Conservation (phyloP, 2,797 vertebrate genomes). For the Arrhamphus sclerolepis region DNA sequence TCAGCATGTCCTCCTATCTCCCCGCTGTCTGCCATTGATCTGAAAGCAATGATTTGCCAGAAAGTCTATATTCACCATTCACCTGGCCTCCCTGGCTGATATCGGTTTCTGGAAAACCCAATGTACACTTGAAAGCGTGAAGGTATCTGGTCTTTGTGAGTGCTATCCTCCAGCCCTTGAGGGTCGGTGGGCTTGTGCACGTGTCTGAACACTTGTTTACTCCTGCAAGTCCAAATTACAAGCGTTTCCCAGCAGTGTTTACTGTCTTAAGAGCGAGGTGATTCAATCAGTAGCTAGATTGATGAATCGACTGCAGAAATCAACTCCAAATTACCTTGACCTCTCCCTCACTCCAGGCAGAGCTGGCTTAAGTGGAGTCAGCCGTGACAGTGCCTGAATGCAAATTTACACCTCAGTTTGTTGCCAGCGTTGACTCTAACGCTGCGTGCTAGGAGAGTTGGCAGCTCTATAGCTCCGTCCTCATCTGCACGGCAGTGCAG, state of each 20-base stretch:
- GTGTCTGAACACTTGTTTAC: slow-evolving; percentile 29
- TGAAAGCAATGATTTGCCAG: slow-evolving; percentile 44
- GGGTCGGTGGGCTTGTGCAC: neutral
- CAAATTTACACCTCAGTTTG: slow-evolving; percentile 49
- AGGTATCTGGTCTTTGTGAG: slow-evolving; percentile 15
- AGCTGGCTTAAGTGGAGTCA: slow-evolving; percentile 39
- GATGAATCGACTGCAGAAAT: slow-evolving; percentile 66
- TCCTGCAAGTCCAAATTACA: slow-evolving; percentile 45
- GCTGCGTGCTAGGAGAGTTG: slow-evolving; percentile 33
- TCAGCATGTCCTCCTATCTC: slow-evolving; percentile 46
- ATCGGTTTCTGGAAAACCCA: slow-evolving; percentile 33
- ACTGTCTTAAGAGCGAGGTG: slow-evolving; percentile 37
- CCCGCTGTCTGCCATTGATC: slow-evolving; percentile 55
- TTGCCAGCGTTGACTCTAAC: slow-evolving; percentile 21
- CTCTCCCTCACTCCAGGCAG: slow-evolving; percentile 46
- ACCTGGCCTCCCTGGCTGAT: slow-evolving; percentile 35
- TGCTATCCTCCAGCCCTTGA: slow-evolving; percentile 5
- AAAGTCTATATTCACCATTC: slow-evolving; percentile 50
- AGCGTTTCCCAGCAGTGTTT: slow-evolving; percentile 34
- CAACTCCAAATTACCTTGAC: slow-evolving; percentile 61
- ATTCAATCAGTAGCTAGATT: slow-evolving; percentile 61
- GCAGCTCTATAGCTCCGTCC: slow-evolving; percentile 55
- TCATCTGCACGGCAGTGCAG: slow-evolving; percentile 23
- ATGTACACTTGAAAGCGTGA: slow-evolving; percentile 16
- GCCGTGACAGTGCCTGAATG: slow-evolving; percentile 47